Conservation (phyloP, 2,797 vertebrate genomes). For the Anguilla anguilla region DNA sequence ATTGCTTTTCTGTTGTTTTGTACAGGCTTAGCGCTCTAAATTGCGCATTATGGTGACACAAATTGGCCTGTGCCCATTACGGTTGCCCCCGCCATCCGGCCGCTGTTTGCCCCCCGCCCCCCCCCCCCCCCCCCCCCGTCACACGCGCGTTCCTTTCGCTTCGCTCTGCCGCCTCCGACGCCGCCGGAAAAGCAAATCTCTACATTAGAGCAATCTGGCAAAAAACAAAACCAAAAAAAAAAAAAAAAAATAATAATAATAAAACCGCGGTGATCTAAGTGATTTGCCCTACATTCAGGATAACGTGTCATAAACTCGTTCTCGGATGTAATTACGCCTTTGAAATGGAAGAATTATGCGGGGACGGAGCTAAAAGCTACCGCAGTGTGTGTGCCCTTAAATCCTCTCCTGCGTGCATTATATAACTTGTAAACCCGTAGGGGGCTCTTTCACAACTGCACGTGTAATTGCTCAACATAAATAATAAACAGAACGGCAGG, state of each 20-base stretch:
- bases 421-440: not conserved
- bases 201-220: not conserved
- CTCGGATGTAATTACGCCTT: not conserved
- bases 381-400: not conserved
- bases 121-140: not conserved
- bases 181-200: not conserved
- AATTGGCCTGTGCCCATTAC: conserved; percentile 61
- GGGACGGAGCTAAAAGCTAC: not conserved
- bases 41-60: conserved; percentile 59
- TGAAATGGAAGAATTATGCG: not conserved
- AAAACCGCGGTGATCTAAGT: not conserved
- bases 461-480: not conserved
- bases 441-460: not conserved
- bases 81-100: conserved; percentile 39
- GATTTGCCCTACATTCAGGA: not conserved
- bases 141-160: not conserved
- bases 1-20: conserved; percentile 65
- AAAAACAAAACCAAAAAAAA: conserved; percentile 1
- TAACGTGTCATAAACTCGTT: not conserved
- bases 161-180: not conserved
- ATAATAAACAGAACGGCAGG: not conserved
- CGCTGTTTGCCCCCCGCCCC: not conserved
- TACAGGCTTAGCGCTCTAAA: conserved; percentile 64
- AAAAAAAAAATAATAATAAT: not conserved
- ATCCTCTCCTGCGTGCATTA: not conserved